Percentiles rank a stretch among this genome's conserved stretches.
Evolutionary conservation across 2,113 vertebrate genomes (phyloP).

Genomic region (Bos javanicus): DNA sequence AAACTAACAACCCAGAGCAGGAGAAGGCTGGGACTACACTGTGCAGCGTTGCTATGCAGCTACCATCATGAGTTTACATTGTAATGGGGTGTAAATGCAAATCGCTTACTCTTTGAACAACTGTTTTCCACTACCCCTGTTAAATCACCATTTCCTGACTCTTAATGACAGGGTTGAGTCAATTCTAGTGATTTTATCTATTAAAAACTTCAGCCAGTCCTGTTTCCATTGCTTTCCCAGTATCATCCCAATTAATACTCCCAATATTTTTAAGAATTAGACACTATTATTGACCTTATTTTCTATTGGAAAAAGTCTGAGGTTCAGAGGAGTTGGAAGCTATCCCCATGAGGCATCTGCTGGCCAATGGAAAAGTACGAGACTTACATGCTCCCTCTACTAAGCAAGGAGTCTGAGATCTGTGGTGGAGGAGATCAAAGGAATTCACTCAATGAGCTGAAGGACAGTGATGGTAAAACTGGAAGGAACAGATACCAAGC

Average conservation of each 20-base stretch:
- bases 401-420: background rate
- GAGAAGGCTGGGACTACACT: background rate
- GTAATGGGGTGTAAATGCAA: background rate
- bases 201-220: background rate
- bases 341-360: background rate
- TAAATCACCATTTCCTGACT: background rate
- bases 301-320: background rate
- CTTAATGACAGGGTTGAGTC: background rate
- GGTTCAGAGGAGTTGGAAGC: background rate
- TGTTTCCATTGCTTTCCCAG: background rate
- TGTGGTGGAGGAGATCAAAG: fast-evolving
- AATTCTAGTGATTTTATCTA: background rate
- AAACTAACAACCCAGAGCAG: background rate
- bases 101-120: background rate
- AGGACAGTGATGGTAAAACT: background rate
- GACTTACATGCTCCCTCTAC: background rate
- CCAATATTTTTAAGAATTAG: background rate
- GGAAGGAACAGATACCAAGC: background rate
- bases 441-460: background rate
- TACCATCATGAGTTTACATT: background rate
- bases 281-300: background rate
- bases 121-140: background rate
- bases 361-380: background rate
- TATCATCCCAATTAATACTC: background rate
- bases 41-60: fast-evolving